These are phyloP conservation scores for Eupeodes latifasciatus DNA, from an alignment of 2,888 invertebrate genomes.

Conservation along the genomic window DNA sequence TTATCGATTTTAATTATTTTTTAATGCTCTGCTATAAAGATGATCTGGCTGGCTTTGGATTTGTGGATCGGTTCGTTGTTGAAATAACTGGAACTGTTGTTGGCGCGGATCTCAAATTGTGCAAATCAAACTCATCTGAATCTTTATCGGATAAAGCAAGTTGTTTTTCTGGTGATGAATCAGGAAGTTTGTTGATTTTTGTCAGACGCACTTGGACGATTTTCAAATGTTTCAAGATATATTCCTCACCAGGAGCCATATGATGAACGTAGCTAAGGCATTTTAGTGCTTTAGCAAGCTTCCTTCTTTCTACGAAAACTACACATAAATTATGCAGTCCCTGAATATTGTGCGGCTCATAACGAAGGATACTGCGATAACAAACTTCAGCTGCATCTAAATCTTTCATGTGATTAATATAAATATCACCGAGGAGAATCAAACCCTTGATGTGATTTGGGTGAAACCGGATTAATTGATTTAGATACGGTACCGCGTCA, in stretches of 20 bases:
- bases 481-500: conserved; percentile 96
- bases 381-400: conserved; percentile 97
- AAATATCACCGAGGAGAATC: conserved; percentile 96
- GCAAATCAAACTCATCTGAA: conserved; percentile 81
- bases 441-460: conserved; percentile 97
- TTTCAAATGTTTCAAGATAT: conserved; percentile 94
- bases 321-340: conserved; percentile 98
- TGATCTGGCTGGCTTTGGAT: conserved; percentile 46
- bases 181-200: conserved; percentile 82
- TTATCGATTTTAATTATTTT: conserved; percentile 32
- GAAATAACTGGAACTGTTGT: conserved; percentile 42
- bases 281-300: conserved; percentile 92
- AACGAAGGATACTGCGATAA: conserved; percentile 93
- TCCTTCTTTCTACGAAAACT: conserved; percentile 96
- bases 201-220: conserved; percentile 87
- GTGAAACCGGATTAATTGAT: conserved; percentile 95
- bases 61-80: conserved; percentile 64
- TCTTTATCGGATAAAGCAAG: conserved; percentile 83
- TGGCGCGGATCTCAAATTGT: background rate
- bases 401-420: conserved; percentile 97
- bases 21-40: conserved; percentile 63
- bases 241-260: conserved; percentile 95
- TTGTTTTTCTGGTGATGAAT: conserved; percentile 81
- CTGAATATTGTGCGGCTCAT: conserved; percentile 96
- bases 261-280: conserved; percentile 92